Evolutionary conservation across 2,797 vertebrate species (phyloP).

Genomic region (Propithecus deckenii): DNA sequence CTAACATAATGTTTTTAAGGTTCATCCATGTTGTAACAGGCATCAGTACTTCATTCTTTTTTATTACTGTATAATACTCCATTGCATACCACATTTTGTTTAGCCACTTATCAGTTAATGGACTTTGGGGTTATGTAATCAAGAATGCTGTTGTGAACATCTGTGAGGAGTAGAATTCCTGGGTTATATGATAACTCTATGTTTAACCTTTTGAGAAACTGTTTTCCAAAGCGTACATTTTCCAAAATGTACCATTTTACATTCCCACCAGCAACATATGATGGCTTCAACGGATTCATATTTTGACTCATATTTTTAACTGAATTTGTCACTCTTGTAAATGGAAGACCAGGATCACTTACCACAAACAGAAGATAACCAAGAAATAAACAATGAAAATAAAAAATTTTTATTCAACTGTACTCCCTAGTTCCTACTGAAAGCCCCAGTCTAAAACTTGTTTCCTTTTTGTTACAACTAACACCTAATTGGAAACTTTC

Average conservation of each 20-base stretch:
- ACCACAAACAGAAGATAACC: not conserved
- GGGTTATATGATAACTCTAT: not conserved
- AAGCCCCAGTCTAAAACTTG: slow-evolving; percentile 26
- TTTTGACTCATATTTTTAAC: slow-evolving; percentile 25
- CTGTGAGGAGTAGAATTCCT: not conserved
- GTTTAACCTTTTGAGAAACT: slow-evolving; percentile 23
- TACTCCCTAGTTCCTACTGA: not conserved
- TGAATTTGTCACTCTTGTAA: slow-evolving; percentile 22
- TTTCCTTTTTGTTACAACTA: not conserved
- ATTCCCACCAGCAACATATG: not conserved
- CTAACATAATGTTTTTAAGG: not conserved
- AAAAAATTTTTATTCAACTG: not conserved
- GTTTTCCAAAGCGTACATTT: not conserved
- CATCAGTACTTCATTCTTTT: not conserved
- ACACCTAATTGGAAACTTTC: not conserved
- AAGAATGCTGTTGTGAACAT: not conserved
- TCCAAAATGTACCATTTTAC: not conserved
- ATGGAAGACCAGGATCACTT: not conserved
- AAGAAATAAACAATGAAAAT: slow-evolving; percentile 24
- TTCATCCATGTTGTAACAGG: not conserved
- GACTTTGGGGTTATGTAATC: not conserved
- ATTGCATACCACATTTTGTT: not conserved
- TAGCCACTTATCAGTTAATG: not conserved
- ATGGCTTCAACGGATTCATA: not conserved
- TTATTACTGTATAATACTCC: not conserved